Evolutionary conservation across 2,888 invertebrate species (phyloP).

Genomic region (Bombyx huttoni): DNA sequence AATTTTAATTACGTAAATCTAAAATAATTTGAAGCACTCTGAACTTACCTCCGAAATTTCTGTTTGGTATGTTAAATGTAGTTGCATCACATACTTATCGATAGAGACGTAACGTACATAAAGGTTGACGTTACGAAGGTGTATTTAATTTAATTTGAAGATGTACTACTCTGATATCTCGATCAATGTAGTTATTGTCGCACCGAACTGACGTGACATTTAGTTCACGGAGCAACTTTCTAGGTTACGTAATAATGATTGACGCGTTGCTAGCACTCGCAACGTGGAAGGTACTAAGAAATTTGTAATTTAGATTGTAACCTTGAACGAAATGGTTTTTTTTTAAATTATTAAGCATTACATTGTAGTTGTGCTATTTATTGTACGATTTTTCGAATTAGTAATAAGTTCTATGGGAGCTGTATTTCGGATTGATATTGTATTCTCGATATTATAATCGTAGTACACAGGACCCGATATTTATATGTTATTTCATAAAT

Average conservation of each 20-base stretch:
- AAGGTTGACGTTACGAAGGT: neutral
- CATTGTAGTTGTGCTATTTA: too few species aligned
- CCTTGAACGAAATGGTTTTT: neutral
- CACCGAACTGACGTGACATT: constrained; percentile 36
- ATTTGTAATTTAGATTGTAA: neutral
- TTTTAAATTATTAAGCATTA: too few species aligned
- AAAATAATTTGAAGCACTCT: neutral
- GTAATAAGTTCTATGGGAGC: too few species aligned
- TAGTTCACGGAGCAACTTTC: constrained; percentile 36
- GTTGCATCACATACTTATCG: neutral
- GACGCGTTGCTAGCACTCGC: constrained; percentile 44
- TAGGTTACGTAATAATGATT: constrained; percentile 53
- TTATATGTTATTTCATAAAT: too few species aligned
- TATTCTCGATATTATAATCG: too few species aligned
- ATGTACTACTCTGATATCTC: constrained; percentile 19
- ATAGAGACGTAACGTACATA: neutral
- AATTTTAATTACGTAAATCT: too few species aligned
- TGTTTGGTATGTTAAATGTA: neutral
- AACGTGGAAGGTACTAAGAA: constrained; percentile 30
- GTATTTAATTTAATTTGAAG: constrained; percentile 3
- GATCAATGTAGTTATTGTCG: constrained; percentile 21
- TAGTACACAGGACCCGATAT: too few species aligned
- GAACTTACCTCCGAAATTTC: neutral
- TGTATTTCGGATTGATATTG: too few species aligned
- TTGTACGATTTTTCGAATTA: too few species aligned